phyloP scores from a whole-genome alignment of 2,888 invertebrate genomes.

The Torymus auratus region DNA sequence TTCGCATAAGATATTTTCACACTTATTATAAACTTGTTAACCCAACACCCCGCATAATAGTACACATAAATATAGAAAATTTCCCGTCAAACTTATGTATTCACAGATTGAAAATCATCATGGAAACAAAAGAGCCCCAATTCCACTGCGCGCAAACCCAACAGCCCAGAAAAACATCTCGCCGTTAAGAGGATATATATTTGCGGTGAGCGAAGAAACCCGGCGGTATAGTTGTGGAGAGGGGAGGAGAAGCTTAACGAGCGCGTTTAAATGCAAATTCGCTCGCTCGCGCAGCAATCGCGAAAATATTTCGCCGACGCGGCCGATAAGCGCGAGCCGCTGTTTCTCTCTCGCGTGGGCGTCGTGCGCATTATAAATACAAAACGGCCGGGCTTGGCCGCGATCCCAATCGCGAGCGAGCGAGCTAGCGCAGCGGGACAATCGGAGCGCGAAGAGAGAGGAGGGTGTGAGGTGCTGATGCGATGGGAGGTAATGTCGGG shows the following conservation, averaged over 20 bases:
- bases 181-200: no score
- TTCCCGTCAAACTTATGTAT: no score
- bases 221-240: no score
- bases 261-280: constrained; percentile 45
- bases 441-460: not conserved
- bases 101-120: no score
- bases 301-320: constrained; percentile 14
- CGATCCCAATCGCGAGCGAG: constrained; percentile 43
- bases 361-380: constrained; percentile 39
- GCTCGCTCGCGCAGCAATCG: constrained; percentile 37
- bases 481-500: constrained; percentile 1
- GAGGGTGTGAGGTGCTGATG: not conserved
- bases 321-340: constrained; percentile 1
- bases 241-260: constrained; percentile 13
- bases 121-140: no score
- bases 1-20: no score
- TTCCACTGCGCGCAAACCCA: no score
- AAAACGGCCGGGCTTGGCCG: constrained; percentile 38
- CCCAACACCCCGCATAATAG: no score
- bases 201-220: no score
- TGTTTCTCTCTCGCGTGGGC: not conserved
- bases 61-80: no score
- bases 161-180: no score
- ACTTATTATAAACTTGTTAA: no score
- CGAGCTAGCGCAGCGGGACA: not conserved